A percentile compares a stretch with the other conserved stretches of the same genome.
Evolutionary conservation across 2,888 invertebrate genomes (phyloP).

Genomic region (Nymphalis polychloros): DNA sequence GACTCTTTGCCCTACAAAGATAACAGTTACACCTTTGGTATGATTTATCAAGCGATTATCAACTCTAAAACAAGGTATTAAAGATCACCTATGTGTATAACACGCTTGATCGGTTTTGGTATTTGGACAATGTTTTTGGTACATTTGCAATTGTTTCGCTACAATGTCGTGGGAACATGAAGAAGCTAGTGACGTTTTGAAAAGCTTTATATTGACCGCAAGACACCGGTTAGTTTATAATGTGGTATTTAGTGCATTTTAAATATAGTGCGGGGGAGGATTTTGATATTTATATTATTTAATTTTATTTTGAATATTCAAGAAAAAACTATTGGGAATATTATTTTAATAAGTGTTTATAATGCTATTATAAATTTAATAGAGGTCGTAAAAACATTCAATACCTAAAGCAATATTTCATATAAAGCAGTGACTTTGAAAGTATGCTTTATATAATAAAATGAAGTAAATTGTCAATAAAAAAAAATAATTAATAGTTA

Average conservation of each 20-base stretch:
- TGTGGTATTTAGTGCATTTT: conserved; percentile 62
- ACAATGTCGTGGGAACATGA: conserved; percentile 68
- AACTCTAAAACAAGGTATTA: conserved; percentile 38
- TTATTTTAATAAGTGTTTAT: too few relatives aligned
- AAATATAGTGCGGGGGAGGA: conserved; percentile 23
- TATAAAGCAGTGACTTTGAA: too few relatives aligned
- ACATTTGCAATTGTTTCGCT: conserved; percentile 63
- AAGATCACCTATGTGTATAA: conserved; percentile 15
- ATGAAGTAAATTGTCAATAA: too few relatives aligned
- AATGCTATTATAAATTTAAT: too few relatives aligned
- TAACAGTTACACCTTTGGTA: conserved; percentile 23
- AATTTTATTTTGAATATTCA: neutral
- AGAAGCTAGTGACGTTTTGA: conserved; percentile 49
- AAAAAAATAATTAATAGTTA: neutral
- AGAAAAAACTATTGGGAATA: too few relatives aligned
- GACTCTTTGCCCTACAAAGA: conserved; percentile 48
- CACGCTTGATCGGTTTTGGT: conserved; percentile 32
- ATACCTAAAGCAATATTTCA: too few relatives aligned
- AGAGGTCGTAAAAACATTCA: too few relatives aligned
- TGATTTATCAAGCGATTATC: conserved; percentile 29
- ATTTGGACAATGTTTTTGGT: conserved; percentile 60
- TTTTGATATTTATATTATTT: conserved; percentile 50
- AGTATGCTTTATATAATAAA: too few relatives aligned
- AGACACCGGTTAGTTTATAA: conserved; percentile 67
- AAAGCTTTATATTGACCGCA: conserved; percentile 66